Evolutionary conservation across 1,140 invertebrate species (phyloP).

Genomic region (Aplysia californica): DNA sequence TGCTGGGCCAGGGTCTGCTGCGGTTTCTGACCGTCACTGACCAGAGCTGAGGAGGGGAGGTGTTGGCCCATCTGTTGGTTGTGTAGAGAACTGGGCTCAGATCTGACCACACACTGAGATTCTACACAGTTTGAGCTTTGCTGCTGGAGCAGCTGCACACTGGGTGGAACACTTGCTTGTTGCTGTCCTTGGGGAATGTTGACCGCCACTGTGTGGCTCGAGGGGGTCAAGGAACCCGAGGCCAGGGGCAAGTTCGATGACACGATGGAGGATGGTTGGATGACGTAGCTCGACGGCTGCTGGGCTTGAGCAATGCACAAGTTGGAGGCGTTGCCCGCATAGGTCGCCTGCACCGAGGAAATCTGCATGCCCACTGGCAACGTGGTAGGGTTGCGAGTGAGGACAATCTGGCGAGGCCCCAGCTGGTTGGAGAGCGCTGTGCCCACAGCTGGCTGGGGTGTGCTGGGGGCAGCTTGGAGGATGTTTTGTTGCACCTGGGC

Average conservation of each 20-base stretch:
- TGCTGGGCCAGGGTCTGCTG: not conserved
- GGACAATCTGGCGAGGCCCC: constrained; percentile 18
- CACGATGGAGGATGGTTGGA: constrained; percentile 3
- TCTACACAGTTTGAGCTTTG: constrained; percentile 3
- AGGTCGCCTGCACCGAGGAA: constrained; percentile 7
- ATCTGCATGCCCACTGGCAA: constrained; percentile 16
- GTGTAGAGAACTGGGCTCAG: constrained; percentile 3
- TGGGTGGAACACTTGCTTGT: too few species aligned
- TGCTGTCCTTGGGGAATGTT: constrained; percentile 8
- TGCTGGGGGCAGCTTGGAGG: not conserved
- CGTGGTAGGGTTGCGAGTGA: not conserved
- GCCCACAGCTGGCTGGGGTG: not conserved
- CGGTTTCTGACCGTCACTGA: constrained; percentile 4
- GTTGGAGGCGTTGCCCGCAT: constrained; percentile 9
- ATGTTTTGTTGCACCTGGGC: constrained; percentile 15
- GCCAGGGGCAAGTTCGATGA: not conserved
- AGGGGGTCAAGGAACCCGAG: too few species aligned
- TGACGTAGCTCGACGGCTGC: constrained; percentile 13
- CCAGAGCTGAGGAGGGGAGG: not conserved
- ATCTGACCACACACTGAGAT: constrained; percentile 20
- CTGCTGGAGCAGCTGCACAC: not conserved
- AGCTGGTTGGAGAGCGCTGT: not conserved
- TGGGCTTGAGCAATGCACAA: constrained; percentile 3
- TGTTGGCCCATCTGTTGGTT: constrained; percentile 19
- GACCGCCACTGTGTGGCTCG: too few species aligned